Evolutionary conservation across 1,140 invertebrate species (phyloP), one percentile per base, ranked within the genome.

Genomic region (Penaeus indicus): DNA sequence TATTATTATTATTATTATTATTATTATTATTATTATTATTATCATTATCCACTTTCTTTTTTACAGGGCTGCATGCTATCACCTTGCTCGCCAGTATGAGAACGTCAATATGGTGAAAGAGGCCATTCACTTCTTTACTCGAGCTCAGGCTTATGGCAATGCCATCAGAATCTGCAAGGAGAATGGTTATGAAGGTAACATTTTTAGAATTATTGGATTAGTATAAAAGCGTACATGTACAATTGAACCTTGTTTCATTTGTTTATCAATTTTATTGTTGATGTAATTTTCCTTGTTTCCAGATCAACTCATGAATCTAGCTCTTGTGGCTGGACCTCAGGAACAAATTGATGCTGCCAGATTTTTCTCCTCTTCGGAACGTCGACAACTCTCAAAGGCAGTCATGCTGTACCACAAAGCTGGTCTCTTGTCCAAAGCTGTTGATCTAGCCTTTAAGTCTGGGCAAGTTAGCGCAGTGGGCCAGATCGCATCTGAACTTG

Each of bases 401-500:
- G 96, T 99, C 80, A 95, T 98, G 90, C 93, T 99, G 0, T 99
- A 99, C 92, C 97, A 99, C 92, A 96, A 97, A 93, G 97, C 97
- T 85, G 98, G 96, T 25, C 78, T 85, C 38, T 75, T 89, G 10
- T 89, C 88, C 42, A 97, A 98, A 94, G 98, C 98, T 2, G 92
- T 99, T 27, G 98, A 99, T 92, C 94, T 99, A 60, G 98, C 98
- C 0, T 97, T 99, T 90, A 92, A 93, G 88, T 91, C 89, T 32
- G 91, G 91, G 19, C 91, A 94, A 92, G 93, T 94, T 90, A 87
- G 88, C 64, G 86, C 87, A 91, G 92, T 98, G 19, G 96, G 97
- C 92, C 93, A 96, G 67, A 97, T 98, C 67, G 96, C 97, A 0
- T 95, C 95, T 85, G 96, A 98, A 90, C 93, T 98, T 0, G 95